Evolutionary conservation across 2,888 invertebrate species (phyloP).

Genomic region (Platypus cylindrus): DNA sequence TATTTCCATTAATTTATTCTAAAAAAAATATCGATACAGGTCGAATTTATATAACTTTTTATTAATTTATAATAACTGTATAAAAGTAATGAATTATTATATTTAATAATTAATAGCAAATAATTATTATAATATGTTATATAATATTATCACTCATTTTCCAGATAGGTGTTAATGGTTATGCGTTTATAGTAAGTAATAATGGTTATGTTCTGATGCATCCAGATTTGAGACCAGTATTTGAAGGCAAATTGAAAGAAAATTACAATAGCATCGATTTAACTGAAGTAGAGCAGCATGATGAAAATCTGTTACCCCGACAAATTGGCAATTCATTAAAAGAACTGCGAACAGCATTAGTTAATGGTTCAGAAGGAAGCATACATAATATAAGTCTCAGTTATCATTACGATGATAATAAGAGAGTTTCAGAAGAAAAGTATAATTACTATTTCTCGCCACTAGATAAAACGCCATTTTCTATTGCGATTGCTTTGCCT

Average conservation of each 20-base stretch:
- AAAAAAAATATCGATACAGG: too few species aligned
- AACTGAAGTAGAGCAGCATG: constrained; percentile 80
- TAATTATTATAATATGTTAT: too few species aligned
- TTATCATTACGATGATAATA: constrained; percentile 74
- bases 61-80: not conserved
- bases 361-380: constrained; percentile 54
- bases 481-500: constrained; percentile 74
- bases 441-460: constrained; percentile 77
- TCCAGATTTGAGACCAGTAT: constrained; percentile 78
- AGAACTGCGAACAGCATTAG: constrained; percentile 53
- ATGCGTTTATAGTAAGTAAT: constrained; percentile 92
- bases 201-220: constrained; percentile 93
- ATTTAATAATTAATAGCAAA: too few species aligned
- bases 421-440: constrained; percentile 65
- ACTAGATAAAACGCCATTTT: constrained; percentile 78
- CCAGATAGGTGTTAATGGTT: constrained; percentile 90
- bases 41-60: not conserved
- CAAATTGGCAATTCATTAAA: constrained; percentile 46
- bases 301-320: constrained; percentile 39
- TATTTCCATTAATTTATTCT: too few species aligned
- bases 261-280: constrained; percentile 96
- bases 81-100: too few species aligned
- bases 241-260: constrained; percentile 21
- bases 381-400: constrained; percentile 56
- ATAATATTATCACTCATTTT: constrained; percentile 19